Base-by-base conservation (phyloP, 2,113 vertebrate species). In the Chitala chitala region DNA sequence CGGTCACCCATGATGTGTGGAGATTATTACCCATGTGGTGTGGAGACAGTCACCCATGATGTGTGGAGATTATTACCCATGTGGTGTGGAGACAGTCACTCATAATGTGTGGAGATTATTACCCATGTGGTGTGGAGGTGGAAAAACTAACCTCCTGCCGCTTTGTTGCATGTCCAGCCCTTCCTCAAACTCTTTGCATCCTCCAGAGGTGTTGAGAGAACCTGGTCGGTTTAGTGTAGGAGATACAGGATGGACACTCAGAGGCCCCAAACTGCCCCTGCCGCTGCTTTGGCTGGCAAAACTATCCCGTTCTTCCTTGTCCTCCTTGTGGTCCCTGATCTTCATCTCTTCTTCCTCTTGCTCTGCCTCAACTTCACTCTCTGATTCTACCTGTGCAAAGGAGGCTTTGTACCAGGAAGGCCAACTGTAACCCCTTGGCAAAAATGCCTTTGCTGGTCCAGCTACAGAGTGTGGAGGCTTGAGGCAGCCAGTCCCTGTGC, bases 251-350 rank as follows among this genome's bases (percentile, higher is more conserved):
- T 79, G 86, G 61, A 82, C 48, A 10, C 76, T 86, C 4, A 83
- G 64, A 0, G 89, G 81, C 64, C 89, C 91, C 80, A 92, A 83
- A 78, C 91, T 92, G 8, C 91, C 90, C 40, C 87, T 81, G 10
- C 91, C 91, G 29, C 91, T 92, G 82, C 91, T 84, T 64, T 84
- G 81, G 50, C 83, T 92, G 44, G 90, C 87, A 10, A 88, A 91
- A 51, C 91, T 92, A 74, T 82, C 85, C 0, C 82, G 82, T 15
- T 87, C 86, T 1, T 78, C 77, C n/a, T 64, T 75, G n/a, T 42
- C 73, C 7, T 75, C 82, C 9, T 80, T 74, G 0, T 72, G 84
- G 42, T 56, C 69, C 48, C 66, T 36, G 6, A 77, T 70, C 71
- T 79, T 84, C 1, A 75, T 72, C 20, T 84, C 83, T 29, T 15